These are phyloP conservation scores for Tenthredo mesomela DNA, from an alignment of 2,888 invertebrate species.

Conservation along the genomic window DNA sequence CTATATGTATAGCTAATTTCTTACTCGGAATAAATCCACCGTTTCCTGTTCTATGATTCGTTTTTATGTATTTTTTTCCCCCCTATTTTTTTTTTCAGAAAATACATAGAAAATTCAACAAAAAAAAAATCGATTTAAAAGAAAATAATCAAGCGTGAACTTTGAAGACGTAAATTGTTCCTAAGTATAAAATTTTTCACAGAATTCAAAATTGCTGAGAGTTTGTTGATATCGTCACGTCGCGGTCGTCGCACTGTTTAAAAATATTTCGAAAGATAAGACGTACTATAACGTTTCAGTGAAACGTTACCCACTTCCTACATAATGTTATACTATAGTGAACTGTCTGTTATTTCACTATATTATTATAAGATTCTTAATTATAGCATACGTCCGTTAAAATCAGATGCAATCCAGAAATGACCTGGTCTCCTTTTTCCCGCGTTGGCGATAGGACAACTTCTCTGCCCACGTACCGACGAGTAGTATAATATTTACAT, in stretches of 20 bases:
- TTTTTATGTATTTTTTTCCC: too few relatives aligned
- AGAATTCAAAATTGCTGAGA: background rate
- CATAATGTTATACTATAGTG: background rate
- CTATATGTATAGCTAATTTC: background rate
- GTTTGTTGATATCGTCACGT: background rate
- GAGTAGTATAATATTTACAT: slow-evolving; percentile 21
- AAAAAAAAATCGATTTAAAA: too few relatives aligned
- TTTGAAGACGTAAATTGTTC: background rate
- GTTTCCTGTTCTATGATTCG: background rate
- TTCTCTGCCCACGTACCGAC: slow-evolving; percentile 48
- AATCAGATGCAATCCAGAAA: slow-evolving; percentile 39
- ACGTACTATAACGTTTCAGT: background rate
- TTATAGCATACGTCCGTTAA: slow-evolving; percentile 28
- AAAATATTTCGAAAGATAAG: slow-evolving; percentile 14
- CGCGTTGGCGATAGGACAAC: slow-evolving; percentile 41
- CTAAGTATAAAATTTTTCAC: background rate
- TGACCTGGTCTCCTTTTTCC: slow-evolving; percentile 49
- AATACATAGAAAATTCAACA: background rate
- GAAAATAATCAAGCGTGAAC: too few relatives aligned
- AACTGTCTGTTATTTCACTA: background rate
- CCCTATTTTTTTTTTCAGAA: background rate
- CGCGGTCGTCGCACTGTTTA: background rate
- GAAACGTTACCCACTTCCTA: background rate
- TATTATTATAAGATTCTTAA: slow-evolving; percentile 47
- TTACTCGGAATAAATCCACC: background rate